Base-by-base conservation (phyloP, 1,140 invertebrate species). In the Brachionus koreanus region DNA sequence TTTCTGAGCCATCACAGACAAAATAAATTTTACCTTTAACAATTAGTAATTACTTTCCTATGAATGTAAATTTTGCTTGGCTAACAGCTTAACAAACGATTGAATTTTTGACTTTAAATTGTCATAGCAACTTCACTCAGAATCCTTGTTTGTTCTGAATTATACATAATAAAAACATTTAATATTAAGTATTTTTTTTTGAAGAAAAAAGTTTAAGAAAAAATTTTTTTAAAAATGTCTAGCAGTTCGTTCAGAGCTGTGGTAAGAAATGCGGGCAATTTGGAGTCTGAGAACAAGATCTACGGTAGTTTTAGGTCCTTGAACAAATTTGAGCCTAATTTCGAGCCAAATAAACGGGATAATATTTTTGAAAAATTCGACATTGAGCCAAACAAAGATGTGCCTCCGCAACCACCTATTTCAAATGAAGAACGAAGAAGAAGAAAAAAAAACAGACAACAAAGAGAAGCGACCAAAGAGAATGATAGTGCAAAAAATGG, bases 331-430 rank as follows among this genome's bases (percentile, higher is more conserved):
- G 76, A 79, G 10, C 19, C 23, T 23, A n/a, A 9, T 43, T 61
- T 79, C 3, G 33, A 37, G 9, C 12, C 23, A 10, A 61, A 33
- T 61, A 79, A 61, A 61, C 49, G 61, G 5, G 49, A 25, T 0
- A 49, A 79, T 37, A 57, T 79, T 29, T 79, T 79, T 12, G 16
- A 79, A 79, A 79, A 77, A 29, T 57, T 79, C 16, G 76, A 79
- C 19, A 57, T 79, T 16, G 49, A 79, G n/a, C 76, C 76, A 29
- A 23, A 42, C 4, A 79, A 13, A 19, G 69, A 74, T 23, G n/a
- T 46, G 39, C 69, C 69, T 13, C 76, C 49, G 16, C 46, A 79
- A 13, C 49, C 49, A 5, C 49, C 49, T 33, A 35, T 33, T 37
- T 23, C 23, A 35, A 57, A 25, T 12, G 33, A 61, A 35, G 76